Evolutionary conservation across 2,113 vertebrate species (phyloP).

Genomic region (Hemicordylus capensis): DNA sequence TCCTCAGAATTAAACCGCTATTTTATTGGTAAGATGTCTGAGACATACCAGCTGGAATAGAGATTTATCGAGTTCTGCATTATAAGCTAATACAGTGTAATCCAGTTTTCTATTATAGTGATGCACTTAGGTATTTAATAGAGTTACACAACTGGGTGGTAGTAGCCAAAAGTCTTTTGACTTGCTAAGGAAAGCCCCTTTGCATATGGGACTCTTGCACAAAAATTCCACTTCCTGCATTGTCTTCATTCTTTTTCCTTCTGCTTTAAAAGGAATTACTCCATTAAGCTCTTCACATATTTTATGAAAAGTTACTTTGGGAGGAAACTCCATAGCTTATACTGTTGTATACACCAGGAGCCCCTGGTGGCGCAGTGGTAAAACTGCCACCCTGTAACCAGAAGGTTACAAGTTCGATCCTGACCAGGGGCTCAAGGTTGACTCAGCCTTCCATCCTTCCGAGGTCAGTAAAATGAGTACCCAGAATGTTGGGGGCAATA

Average conservation of each 20-base stretch:
- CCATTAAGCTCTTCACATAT: constrained; percentile 24
- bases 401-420: too few species aligned
- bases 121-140: constrained; percentile 32
- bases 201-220: constrained; percentile 10
- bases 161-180: constrained; percentile 34
- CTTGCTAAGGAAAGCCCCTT: constrained; percentile 4
- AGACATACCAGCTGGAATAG: constrained; percentile 43
- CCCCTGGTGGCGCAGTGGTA: too few species aligned
- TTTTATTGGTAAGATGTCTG: constrained; percentile 36
- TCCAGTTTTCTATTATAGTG: background rate
- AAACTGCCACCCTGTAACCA: too few species aligned
- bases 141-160: constrained; percentile 20
- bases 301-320: constrained; percentile 27
- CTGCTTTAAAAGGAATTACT: constrained; percentile 36
- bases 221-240: constrained; percentile 28
- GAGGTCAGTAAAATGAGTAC: too few species aligned
- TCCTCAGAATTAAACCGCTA: constrained; percentile 16
- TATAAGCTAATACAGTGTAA: background rate
- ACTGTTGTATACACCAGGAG: too few species aligned
- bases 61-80: constrained; percentile 28
- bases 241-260: constrained; percentile 20
- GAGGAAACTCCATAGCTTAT: constrained; percentile 27
- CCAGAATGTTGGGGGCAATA: background rate
- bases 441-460: too few species aligned
- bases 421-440: too few species aligned